phyloP scores from a whole-genome alignment of 2,797 vertebrate species.

The Pangasius sanitwongsei region DNA sequence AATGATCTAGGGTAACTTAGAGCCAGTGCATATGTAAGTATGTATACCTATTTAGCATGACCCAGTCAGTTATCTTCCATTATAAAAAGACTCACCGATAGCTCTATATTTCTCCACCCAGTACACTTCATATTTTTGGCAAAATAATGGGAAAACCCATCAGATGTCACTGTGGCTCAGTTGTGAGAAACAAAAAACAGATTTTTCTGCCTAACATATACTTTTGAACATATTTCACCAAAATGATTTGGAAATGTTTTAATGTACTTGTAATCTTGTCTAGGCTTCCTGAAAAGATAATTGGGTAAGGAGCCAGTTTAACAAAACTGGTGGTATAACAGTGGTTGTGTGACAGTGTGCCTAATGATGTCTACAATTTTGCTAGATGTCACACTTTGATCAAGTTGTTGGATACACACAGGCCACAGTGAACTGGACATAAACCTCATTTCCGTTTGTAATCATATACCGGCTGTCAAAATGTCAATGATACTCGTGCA shows the following conservation, averaged over 20 bases:
- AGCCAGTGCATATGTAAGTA: neutral
- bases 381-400: neutral
- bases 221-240: neutral
- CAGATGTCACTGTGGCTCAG: neutral
- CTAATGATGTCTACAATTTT: neutral
- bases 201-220: neutral
- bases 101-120: neutral
- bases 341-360: neutral
- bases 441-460: neutral
- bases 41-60: neutral
- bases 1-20: neutral
- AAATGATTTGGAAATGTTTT: neutral
- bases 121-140: neutral
- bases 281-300: neutral
- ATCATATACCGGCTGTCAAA: neutral
- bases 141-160: neutral
- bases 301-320: neutral
- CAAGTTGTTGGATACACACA: neutral
- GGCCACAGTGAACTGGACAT: neutral
- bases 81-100: neutral
- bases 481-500: neutral
- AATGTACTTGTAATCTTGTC: neutral
- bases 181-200: neutral
- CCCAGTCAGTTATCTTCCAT: neutral
- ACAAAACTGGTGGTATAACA: neutral